Evolutionary conservation across 2,888 invertebrate species (phyloP), one percentile per base, ranked within the genome.

Genomic region (Papilio demoleus): DNA sequence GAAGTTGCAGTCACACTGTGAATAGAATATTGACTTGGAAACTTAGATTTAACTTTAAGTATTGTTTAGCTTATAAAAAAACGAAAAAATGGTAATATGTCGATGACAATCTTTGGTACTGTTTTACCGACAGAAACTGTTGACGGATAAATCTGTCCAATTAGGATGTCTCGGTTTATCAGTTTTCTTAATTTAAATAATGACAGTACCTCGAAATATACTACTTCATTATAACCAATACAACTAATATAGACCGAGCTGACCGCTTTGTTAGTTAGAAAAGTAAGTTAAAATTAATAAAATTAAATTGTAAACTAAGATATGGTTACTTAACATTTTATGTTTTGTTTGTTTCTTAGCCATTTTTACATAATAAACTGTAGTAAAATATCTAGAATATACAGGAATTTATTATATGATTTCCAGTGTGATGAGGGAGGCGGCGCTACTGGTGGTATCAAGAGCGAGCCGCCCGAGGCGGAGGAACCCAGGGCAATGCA

Each of bases 401-500:
- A 47, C 50, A 50, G 31, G 14, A 58, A 27, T 66, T 70, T 63
- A 53, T 71, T 38, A 27, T 27, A 34, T 70, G 24, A 66, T 40
- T 74, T 70, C 0, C 83, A 92, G 92, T 90, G 90, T 74, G 90
- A 94, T 94, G 90, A 95, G 91, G 90, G 95, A 85, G 89, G 95
- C 93, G 90, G 94, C 93, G 86, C 93, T 85, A 87, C 94, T 85
- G 86, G 92, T 83, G 83, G 93, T 81, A 91, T 94, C 93, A 88
- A 94, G 88, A 84, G 86, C 72, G 87, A 94, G 84, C 90, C 91
- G 4, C 88, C 90, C 72, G 88, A 93, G 79, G 83, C 93, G 6
- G 94, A 96, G 84, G 95, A 96, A 86, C 94, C 95, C 71, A 93
- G 95, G 72, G 95, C 96, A 72, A 95, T 96, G 94, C 97, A 97